phyloP scores from a whole-genome alignment of 2,888 invertebrate species.

The Caprella mutica region DNA sequence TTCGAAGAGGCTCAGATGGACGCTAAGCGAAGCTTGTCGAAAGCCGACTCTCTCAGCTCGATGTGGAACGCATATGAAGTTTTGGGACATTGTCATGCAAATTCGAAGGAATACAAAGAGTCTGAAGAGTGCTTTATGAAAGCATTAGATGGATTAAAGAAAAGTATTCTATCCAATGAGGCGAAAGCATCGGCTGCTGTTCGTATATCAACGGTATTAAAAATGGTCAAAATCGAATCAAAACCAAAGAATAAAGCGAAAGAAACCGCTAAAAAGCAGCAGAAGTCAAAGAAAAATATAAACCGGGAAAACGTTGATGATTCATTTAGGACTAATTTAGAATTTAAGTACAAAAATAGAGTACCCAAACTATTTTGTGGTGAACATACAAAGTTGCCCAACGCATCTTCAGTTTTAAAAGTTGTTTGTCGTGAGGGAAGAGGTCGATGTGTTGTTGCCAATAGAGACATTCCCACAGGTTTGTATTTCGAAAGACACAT shows the following conservation, averaged over 20 bases:
- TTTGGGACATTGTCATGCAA: constrained; percentile 20
- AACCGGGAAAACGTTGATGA: constrained; percentile 10
- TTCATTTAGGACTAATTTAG: constrained; percentile 33
- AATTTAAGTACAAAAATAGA: neutral
- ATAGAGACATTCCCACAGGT: constrained; percentile 36
- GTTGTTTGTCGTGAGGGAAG: constrained; percentile 24
- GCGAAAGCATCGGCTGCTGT: constrained; percentile 18
- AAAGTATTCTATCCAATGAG: constrained; percentile 19
- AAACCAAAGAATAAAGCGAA: constrained; percentile 10
- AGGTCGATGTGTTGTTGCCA: constrained; percentile 37
- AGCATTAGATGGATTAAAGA: constrained; percentile 23
- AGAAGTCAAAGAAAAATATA: constrained; percentile 17
- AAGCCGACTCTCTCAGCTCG: constrained; percentile 10
- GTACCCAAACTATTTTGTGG: constrained; percentile 8
- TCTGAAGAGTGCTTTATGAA: constrained; percentile 19
- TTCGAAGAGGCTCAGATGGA: constrained; percentile 21
- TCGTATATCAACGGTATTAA: constrained; percentile 24
- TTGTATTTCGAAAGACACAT: too few relatives aligned
- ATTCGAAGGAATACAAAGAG: constrained; percentile 12
- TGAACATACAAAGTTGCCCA: constrained; percentile 9
- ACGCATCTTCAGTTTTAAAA: constrained; percentile 18
- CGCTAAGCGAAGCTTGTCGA: constrained; percentile 20
- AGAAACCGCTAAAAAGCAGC: constrained; percentile 12
- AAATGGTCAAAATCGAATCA: constrained; percentile 17
- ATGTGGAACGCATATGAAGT: constrained; percentile 31